phyloP scores from a whole-genome alignment of 1,140 invertebrate species.

The Aplysia californica region DNA sequence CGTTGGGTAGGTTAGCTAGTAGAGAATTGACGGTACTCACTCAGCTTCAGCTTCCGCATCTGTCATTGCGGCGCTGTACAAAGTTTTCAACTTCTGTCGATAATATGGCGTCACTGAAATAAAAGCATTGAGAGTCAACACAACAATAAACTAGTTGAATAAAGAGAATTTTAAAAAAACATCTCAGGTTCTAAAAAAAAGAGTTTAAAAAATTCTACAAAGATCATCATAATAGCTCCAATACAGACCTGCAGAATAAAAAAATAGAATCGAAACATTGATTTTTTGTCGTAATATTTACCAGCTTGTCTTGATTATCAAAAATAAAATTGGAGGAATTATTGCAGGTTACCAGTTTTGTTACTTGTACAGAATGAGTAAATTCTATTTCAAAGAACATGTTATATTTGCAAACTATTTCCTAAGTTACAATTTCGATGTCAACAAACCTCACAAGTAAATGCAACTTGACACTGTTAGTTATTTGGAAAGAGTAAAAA shows the following conservation, averaged over 20 bases:
- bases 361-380: not conserved
- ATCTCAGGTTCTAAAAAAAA: not conserved
- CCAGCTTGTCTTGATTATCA: no score
- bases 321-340: no score
- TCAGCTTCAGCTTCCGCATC: conserved; percentile 90
- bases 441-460: not conserved
- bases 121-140: conserved; percentile 35
- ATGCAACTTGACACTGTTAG: not conserved
- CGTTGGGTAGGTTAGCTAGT: not conserved
- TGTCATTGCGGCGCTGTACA: conserved; percentile 83
- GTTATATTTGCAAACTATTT: no score
- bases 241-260: not conserved
- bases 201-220: not conserved
- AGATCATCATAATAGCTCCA: not conserved
- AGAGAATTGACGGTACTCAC: conserved; percentile 30
- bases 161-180: not conserved
- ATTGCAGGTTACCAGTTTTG: no score
- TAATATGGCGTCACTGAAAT: conserved; percentile 67
- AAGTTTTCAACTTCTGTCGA: conserved; percentile 81
- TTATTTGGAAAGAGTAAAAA: not conserved
- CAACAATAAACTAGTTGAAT: not conserved
- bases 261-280: no score
- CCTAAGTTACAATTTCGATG: no score
- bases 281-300: no score
- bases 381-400: not conserved